These are phyloP conservation scores for Pantelozetes paolii DNA, from an alignment of 2,888 invertebrate genomes.

Conservation along the genomic window DNA sequence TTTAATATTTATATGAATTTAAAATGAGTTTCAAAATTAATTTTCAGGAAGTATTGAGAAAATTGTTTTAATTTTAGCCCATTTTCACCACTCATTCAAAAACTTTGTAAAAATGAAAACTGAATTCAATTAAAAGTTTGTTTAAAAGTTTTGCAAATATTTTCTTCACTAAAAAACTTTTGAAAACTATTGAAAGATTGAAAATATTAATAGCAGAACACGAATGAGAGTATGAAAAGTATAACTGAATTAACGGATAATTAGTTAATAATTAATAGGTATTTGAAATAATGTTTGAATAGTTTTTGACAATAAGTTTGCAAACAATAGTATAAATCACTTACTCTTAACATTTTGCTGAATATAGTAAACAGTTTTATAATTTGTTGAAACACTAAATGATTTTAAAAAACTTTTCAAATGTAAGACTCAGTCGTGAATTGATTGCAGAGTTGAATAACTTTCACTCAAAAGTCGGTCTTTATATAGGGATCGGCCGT, in stretches of 20 bases:
- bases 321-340: neutral
- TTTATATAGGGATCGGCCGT: slow-evolving; percentile 19
- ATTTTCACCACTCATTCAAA: too few species aligned
- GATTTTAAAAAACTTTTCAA: neutral
- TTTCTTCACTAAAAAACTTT: slow-evolving; percentile 11
- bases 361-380: neutral
- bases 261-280: too few species aligned
- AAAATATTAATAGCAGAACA: neutral
- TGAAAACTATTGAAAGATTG: too few species aligned
- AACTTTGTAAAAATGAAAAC: too few species aligned
- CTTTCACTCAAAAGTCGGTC: slow-evolving; percentile 24
- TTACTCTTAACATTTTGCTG: slow-evolving; percentile 11
- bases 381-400: neutral
- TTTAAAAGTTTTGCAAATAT: neutral
- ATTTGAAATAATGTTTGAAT: too few species aligned
- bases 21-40: too few species aligned
- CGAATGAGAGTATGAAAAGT: neutral
- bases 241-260: too few species aligned
- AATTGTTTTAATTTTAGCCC: too few species aligned
- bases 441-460: slow-evolving; percentile 31
- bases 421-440: slow-evolving; percentile 5
- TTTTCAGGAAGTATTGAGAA: too few species aligned
- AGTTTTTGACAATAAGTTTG: too few species aligned
- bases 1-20: too few species aligned
- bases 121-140: neutral